These are phyloP conservation scores for Ephydatia muelleri DNA, from an alignment of 37 sponge, comb jelly and placozoan genomes.

Conservation along the genomic window DNA sequence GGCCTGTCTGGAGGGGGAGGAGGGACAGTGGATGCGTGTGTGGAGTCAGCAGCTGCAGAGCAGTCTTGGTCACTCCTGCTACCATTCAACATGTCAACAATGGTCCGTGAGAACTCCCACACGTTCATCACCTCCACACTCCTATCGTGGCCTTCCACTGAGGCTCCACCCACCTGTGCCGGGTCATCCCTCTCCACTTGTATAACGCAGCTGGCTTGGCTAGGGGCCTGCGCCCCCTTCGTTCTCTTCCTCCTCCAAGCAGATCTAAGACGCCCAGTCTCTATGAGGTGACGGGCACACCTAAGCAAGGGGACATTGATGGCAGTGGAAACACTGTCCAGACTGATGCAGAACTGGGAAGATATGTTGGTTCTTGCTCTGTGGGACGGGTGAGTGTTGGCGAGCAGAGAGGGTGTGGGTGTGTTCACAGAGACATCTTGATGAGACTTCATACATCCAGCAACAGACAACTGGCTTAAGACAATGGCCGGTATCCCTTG, in stretches of 20 bases:
- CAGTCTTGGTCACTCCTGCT: neutral
- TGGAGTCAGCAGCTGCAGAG: neutral
- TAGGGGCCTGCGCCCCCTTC: too few species aligned
- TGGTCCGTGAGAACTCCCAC: slow-evolving; percentile 8
- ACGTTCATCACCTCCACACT: neutral
- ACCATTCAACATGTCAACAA: neutral
- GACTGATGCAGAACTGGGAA: slow-evolving; percentile 15
- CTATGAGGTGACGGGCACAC: slow-evolving; percentile 34
- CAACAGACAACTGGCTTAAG: slow-evolving; percentile 14
- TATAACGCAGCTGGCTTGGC: too few species aligned
- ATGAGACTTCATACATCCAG: slow-evolving; percentile 20
- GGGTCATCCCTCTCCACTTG: too few species aligned
- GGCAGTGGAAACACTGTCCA: neutral
- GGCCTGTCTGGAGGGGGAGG: neutral
- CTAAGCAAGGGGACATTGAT: slow-evolving; percentile 39
- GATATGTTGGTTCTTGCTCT: neutral
- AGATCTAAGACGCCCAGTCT: slow-evolving; percentile 17
- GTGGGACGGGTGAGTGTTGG: too few species aligned
- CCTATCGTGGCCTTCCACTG: too few species aligned
- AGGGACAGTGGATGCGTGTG: neutral
- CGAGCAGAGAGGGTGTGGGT: neutral
- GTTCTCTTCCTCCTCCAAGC: slow-evolving; percentile 12
- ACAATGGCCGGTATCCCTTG: slow-evolving; percentile 28
- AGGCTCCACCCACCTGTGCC: too few species aligned
- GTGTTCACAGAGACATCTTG: neutral